Evolutionary conservation across 2,797 vertebrate species (phyloP).

Genomic region (Sitta carolinensis): DNA sequence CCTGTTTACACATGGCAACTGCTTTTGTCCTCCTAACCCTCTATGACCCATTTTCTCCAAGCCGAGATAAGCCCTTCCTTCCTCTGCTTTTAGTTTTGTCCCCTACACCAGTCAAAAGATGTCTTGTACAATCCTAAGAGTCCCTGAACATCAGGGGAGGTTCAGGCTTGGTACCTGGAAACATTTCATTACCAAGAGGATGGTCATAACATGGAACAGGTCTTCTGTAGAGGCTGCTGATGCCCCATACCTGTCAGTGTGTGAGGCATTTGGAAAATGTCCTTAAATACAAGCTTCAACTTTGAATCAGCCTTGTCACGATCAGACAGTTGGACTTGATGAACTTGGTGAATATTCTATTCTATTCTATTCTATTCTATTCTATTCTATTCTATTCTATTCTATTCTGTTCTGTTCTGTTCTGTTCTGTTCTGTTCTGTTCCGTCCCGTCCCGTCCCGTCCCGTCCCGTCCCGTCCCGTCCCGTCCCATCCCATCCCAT

Average conservation of each 20-base stretch:
- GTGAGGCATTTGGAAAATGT: neutral
- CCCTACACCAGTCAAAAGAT: neutral
- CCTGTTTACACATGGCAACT: neutral
- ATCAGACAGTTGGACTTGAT: neutral
- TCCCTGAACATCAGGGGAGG: neutral
- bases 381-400: neutral
- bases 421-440: neutral
- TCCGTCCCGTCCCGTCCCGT: too few species aligned
- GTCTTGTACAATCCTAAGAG: neutral
- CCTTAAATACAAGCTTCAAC: neutral
- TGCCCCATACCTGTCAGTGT: neutral
- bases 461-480: too few species aligned
- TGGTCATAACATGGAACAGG: neutral
- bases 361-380: neutral
- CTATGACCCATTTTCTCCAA: neutral
- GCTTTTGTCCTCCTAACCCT: neutral
- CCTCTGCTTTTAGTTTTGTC: neutral
- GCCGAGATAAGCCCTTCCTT: neutral
- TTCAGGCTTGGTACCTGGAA: neutral
- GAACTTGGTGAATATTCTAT: neutral
- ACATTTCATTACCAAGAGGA: neutral
- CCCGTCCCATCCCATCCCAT: too few species aligned
- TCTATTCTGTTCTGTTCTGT: neutral
- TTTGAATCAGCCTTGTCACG: neutral
- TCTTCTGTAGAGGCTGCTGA: neutral